Evolutionary conservation across 2,797 vertebrate genomes (phyloP).

Genomic region (Galagoides demidoff): DNA sequence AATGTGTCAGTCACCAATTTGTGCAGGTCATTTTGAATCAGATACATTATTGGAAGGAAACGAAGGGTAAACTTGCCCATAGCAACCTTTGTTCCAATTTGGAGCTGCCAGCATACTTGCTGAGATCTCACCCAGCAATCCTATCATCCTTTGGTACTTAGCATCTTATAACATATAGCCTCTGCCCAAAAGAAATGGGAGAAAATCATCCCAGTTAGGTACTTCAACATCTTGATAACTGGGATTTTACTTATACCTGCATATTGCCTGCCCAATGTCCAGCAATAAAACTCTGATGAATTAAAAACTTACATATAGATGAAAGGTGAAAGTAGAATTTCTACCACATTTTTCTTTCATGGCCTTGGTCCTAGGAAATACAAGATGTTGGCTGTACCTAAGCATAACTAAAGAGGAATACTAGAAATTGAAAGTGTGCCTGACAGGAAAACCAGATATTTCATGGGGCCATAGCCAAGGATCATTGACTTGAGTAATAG

Average conservation of each 20-base stretch:
- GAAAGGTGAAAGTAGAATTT: slow-evolving; percentile 14
- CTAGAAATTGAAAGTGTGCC: background rate
- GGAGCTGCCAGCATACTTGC: slow-evolving; percentile 7
- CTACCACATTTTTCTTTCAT: slow-evolving; percentile 35
- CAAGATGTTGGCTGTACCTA: slow-evolving; percentile 21
- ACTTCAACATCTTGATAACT: slow-evolving; percentile 23
- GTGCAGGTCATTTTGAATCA: background rate
- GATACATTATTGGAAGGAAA: slow-evolving; percentile 22
- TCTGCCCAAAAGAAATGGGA: slow-evolving; percentile 7
- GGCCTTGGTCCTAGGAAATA: background rate
- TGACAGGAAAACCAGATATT: slow-evolving; percentile 40
- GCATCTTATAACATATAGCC: slow-evolving; percentile 3
- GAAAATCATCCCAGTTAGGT: background rate
- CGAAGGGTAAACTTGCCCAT: background rate
- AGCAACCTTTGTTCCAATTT: background rate
- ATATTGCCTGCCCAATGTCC: background rate
- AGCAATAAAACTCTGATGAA: slow-evolving; percentile 32
- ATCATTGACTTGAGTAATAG: slow-evolving; percentile 53
- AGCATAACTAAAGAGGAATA: slow-evolving; percentile 38
- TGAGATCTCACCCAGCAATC: background rate
- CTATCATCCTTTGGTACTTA: background rate
- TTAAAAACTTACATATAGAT: background rate
- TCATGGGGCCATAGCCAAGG: slow-evolving; percentile 26
- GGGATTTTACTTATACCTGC: background rate
- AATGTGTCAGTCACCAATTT: slow-evolving; percentile 3